Evolutionary conservation across 1,140 invertebrate genomes (phyloP).

Genomic region (Cotesia chilonis): DNA sequence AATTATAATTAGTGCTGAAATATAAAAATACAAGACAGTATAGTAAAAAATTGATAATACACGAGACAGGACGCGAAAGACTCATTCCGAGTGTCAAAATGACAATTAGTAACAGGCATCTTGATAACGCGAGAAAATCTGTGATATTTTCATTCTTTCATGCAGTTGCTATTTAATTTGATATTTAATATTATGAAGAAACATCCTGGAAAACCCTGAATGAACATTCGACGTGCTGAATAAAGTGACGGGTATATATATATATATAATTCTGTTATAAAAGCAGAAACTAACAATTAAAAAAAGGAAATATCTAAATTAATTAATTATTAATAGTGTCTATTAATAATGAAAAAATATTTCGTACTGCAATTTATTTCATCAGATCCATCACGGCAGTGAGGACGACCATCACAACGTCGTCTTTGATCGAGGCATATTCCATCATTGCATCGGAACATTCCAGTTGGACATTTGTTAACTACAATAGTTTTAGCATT

Average conservation of each 20-base stretch:
- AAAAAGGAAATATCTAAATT: slow-evolving; percentile 5
- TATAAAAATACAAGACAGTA: slow-evolving; percentile 31
- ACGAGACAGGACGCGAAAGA: slow-evolving; percentile 12
- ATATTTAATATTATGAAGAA: slow-evolving; percentile 5
- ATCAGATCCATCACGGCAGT: slow-evolving; percentile 78
- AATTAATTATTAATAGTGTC: background rate
- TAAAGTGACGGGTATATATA: slow-evolving; percentile 11
- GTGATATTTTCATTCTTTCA: slow-evolving; percentile 27
- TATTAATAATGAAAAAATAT: slow-evolving; percentile 25
- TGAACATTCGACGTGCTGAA: slow-evolving; percentile 26
- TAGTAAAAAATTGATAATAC: slow-evolving; percentile 12
- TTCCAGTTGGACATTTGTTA: slow-evolving; percentile 61
- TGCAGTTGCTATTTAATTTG: slow-evolving; percentile 28
- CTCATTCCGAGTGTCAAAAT: slow-evolving; percentile 8
- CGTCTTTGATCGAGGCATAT: slow-evolving; percentile 71
- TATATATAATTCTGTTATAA: slow-evolving; percentile 5
- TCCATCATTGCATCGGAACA: slow-evolving; percentile 68
- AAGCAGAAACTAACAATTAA: background rate
- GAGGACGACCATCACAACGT: slow-evolving; percentile 70
- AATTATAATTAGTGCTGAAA: slow-evolving; percentile 30
- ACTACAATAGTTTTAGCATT: slow-evolving; percentile 49
- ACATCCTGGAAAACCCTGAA: background rate
- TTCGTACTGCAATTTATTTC: slow-evolving; percentile 73
- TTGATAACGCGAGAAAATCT: slow-evolving; percentile 23
- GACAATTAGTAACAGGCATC: slow-evolving; percentile 36